A percentile compares a stretch with the other conserved stretches of the same genome.
These are phyloP conservation scores for Entelurus aequoreus DNA, from an alignment of 2,113 vertebrate species.

Conservation along the genomic window DNA sequence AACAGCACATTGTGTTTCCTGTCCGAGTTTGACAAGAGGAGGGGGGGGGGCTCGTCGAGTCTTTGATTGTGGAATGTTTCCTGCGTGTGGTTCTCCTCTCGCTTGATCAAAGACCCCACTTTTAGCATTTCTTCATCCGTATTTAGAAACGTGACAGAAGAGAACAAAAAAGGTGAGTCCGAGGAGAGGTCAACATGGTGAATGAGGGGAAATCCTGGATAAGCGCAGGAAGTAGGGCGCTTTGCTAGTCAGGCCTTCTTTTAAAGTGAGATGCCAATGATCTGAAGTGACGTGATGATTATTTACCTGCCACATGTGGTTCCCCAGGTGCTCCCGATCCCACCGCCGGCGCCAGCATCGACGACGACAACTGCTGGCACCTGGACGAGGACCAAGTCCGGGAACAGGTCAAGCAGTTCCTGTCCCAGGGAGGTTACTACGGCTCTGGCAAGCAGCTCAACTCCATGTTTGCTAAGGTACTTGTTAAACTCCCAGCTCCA, in stretches of 20 bases:
- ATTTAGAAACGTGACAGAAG: conserved; percentile 6
- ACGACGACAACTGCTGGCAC: conserved; percentile 99
- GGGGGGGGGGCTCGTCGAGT: conserved; percentile 43
- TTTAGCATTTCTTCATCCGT: conserved; percentile 30
- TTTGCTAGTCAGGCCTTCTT: not conserved
- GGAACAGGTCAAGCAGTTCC: conserved; percentile 97
- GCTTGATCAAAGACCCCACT: conserved; percentile 51
- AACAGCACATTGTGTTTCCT: conserved; percentile 49
- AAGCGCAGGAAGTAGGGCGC: conserved; percentile 1
- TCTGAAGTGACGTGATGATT: not conserved
- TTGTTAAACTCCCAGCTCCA: not conserved
- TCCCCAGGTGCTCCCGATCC: conserved; percentile 89
- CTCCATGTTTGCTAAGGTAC: conserved; percentile 99
- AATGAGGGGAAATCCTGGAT: not conserved
- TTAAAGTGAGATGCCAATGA: conserved; percentile 20
- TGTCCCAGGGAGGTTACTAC: conserved; percentile 97
- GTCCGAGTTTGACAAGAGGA: conserved; percentile 54
- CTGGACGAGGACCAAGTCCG: conserved; percentile 96
- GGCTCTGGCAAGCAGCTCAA: conserved; percentile 97
- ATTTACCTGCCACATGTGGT: not conserved
- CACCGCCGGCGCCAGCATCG: conserved; percentile 94
- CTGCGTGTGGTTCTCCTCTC: conserved; percentile 40
- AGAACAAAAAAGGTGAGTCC: conserved; percentile 25
- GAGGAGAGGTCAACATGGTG: not conserved
- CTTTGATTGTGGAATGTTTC: conserved; percentile 57